A percentile compares a stretch with the other conserved stretches of the same genome.
These are phyloP conservation scores for Scolopax mira DNA, from an alignment of 2,113 vertebrate species.

Conservation along the genomic window DNA sequence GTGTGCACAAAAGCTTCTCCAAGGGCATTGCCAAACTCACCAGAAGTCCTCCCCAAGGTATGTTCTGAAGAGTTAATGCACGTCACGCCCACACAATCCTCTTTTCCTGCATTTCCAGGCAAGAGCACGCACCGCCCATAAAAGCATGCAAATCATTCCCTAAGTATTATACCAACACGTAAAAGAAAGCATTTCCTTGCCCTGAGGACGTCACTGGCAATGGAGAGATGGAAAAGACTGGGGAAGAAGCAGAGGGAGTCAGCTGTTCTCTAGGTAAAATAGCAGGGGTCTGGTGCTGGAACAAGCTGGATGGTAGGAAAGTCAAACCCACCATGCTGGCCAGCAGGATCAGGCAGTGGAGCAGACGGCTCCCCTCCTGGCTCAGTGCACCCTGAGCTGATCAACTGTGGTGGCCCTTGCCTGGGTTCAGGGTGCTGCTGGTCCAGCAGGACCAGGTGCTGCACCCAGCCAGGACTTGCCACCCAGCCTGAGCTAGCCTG, in stretches of 20 bases:
- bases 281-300: neutral
- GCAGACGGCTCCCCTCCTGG: neutral
- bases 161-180: neutral
- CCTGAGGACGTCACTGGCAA: neutral
- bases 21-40: slow-evolving; percentile 24
- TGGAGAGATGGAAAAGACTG: neutral
- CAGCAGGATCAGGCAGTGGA: neutral
- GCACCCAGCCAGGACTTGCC: neutral
- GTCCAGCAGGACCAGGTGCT: neutral
- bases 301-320: neutral
- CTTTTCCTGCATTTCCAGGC: slow-evolving; percentile 57
- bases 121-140: neutral
- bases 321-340: neutral
- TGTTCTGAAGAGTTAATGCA: slow-evolving; percentile 2
- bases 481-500: neutral
- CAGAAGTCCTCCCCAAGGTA: neutral
- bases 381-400: neutral
- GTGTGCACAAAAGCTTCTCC: neutral
- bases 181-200: slow-evolving; percentile 48
- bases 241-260: neutral
- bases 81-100: slow-evolving; percentile 27
- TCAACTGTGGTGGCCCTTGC: neutral
- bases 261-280: neutral
- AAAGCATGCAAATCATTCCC: slow-evolving; percentile 24
- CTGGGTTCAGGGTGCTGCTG: neutral